Conservation (phyloP, 2,113 vertebrate species). For the Apus apus region DNA sequence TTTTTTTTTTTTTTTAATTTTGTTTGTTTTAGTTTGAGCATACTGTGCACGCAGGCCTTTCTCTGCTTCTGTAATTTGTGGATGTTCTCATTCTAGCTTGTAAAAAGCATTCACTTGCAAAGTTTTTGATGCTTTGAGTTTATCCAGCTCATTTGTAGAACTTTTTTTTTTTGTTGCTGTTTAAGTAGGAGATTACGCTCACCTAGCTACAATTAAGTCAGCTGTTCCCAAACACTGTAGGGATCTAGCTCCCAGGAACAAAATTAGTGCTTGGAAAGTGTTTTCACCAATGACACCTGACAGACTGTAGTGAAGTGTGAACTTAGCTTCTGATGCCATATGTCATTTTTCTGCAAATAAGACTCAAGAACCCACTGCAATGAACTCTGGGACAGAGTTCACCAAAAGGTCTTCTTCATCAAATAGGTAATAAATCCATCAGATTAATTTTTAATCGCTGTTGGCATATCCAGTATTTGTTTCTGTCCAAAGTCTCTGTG, state of each 20-base stretch:
- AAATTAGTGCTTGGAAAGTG: background rate
- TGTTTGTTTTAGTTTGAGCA: fast-evolving
- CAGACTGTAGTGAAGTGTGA: background rate
- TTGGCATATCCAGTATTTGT: background rate
- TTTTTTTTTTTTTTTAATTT: background rate
- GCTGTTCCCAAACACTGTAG: background rate
- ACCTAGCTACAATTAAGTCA: background rate
- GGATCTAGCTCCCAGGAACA: background rate
- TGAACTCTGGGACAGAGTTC: background rate
- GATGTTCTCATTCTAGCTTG: background rate
- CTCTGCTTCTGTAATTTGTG: background rate
- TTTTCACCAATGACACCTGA: background rate
- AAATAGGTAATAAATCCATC: background rate
- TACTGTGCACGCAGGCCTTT: background rate
- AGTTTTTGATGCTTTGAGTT: background rate
- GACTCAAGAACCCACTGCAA: background rate
- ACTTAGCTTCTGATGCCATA: background rate
- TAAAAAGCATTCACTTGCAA: background rate
- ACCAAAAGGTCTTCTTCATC: background rate
- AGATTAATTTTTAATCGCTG: constrained; percentile 44
- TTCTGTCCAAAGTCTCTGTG: background rate
- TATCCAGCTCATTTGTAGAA: background rate
- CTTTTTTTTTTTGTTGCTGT: background rate
- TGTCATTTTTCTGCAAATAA: background rate
- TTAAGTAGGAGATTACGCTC: fast-evolving